Evolutionary conservation across 1,140 invertebrate species (phyloP).

Genomic region (Papilio polytes): DNA sequence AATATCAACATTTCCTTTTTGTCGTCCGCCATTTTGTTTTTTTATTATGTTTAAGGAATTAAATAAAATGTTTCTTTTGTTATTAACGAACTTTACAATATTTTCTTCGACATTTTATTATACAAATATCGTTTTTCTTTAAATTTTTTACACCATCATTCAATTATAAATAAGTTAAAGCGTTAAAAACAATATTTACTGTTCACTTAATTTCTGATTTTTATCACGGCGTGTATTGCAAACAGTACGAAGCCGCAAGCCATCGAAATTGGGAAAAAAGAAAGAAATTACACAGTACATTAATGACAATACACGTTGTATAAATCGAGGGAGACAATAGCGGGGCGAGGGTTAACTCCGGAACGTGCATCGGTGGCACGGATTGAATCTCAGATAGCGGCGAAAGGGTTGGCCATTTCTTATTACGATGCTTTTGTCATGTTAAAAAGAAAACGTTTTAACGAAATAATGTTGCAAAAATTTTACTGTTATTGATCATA

Average conservation of each 20-base stretch:
- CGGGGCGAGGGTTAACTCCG: slow-evolving; percentile 61
- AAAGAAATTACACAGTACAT: slow-evolving; percentile 59
- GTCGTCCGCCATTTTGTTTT: slow-evolving; percentile 61
- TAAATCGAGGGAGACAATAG: slow-evolving; percentile 73
- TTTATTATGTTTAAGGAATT: slow-evolving; percentile 34
- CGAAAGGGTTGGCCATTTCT: slow-evolving; percentile 64
- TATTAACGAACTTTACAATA: neutral
- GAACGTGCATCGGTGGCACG: slow-evolving; percentile 62
- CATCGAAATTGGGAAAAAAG: slow-evolving; percentile 52
- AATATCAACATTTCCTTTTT: slow-evolving; percentile 63
- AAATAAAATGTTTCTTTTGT: too few species aligned
- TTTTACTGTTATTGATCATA: too few species aligned
- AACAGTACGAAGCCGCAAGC: slow-evolving; percentile 40
- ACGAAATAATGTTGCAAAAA: too few species aligned
- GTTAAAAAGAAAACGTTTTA: slow-evolving; percentile 29
- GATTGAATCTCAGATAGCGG: slow-evolving; percentile 74
- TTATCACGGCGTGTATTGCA: slow-evolving; percentile 11
- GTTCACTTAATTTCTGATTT: slow-evolving; percentile 33
- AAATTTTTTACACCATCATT: neutral
- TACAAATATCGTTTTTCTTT: neutral
- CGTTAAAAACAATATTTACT: neutral
- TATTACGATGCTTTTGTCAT: slow-evolving; percentile 50
- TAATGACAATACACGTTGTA: slow-evolving; percentile 67
- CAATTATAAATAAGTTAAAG: neutral
- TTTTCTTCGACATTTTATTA: neutral